A percentile compares a stretch with the other conserved stretches of the same genome.
Evolutionary conservation across 2,113 vertebrate species (phyloP).

Genomic region (Tapirus terrestris): DNA sequence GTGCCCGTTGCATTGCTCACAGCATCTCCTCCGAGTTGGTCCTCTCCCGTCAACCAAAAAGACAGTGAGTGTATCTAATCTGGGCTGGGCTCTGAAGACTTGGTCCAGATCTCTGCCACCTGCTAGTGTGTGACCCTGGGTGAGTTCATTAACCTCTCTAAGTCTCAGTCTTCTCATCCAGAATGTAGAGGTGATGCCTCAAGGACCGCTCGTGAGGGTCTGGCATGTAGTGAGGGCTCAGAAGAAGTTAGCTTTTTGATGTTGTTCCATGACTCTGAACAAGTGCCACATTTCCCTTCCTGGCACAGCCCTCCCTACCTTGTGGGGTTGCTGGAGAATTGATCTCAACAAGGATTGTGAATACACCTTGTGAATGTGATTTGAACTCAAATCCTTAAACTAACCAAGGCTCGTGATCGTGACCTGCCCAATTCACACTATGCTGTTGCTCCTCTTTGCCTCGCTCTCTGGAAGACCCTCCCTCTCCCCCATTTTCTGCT

Average conservation of each 20-base stretch:
- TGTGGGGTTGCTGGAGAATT: not conserved
- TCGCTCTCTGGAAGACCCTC: not conserved
- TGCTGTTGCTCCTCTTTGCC: not conserved
- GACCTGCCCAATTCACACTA: no score
- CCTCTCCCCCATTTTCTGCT: not conserved
- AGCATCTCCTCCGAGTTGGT: not conserved
- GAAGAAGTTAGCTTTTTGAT: not conserved
- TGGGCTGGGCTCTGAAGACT: not conserved
- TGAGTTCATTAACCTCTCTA: not conserved
- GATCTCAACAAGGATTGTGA: not conserved
- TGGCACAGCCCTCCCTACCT: not conserved
- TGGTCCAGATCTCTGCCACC: accelerated
- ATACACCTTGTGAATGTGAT: not conserved
- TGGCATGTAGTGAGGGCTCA: not conserved
- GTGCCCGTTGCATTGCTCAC: not conserved
- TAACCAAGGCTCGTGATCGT: not conserved
- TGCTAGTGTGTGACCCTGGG: not conserved
- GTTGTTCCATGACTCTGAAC: not conserved
- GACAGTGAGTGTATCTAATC: not conserved
- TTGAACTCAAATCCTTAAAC: not conserved
- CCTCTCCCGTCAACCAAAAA: not conserved
- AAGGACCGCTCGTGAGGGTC: not conserved
- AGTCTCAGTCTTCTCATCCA: not conserved
- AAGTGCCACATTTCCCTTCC: not conserved
- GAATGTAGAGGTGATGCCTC: not conserved